A percentile compares a stretch with the other conserved stretches of the same genome.
Evolutionary conservation across 2,888 invertebrate genomes (phyloP).

Genomic region (Cylindroiulus punctatus): DNA sequence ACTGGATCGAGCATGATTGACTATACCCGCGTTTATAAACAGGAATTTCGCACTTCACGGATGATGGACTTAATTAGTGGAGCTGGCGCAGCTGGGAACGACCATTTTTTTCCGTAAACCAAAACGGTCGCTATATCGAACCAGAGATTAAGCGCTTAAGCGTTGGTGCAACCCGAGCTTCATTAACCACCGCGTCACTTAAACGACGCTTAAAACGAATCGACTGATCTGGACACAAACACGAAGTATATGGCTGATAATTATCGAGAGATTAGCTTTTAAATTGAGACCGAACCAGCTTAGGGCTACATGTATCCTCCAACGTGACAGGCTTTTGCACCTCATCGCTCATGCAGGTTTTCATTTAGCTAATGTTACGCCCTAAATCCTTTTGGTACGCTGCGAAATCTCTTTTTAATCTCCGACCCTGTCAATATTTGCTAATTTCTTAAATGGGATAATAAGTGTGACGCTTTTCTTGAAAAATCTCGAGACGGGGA

Average conservation of each 20-base stretch:
- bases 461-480: neutral
- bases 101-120: neutral
- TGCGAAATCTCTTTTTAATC: neutral
- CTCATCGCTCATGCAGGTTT: neutral
- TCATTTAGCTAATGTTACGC: neutral
- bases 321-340: neutral
- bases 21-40: neutral
- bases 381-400: neutral
- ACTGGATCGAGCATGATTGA: neutral
- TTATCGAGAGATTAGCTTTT: constrained; percentile 7
- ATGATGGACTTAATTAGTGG: neutral
- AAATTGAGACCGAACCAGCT: neutral
- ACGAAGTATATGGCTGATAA: neutral
- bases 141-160: constrained; percentile 19
- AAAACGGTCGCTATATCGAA: constrained; percentile 16
- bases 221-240: neutral
- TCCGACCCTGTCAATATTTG: neutral
- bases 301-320: neutral
- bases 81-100: neutral
- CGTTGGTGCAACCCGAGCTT: neutral
- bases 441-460: constrained; percentile 17
- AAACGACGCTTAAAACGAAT: neutral
- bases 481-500: neutral
- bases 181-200: neutral
- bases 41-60: neutral